Base-by-base conservation (phyloP, 1,140 invertebrate species). In the Hermetia illucens region DNA sequence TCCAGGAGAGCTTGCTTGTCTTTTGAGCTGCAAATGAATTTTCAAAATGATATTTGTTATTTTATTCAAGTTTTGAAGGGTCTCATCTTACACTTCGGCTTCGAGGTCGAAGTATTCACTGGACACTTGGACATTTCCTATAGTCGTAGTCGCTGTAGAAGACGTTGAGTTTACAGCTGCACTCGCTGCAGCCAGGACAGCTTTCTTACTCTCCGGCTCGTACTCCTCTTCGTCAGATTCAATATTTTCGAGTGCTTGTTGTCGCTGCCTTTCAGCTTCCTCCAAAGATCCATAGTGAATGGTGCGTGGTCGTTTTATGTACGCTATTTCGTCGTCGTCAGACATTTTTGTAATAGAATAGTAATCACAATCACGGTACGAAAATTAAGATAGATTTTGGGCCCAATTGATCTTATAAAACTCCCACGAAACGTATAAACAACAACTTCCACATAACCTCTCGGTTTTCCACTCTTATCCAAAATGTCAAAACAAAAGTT, bases 71-170 rank as follows among this genome's bases (percentile, higher is more conserved):
- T 13, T 32, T 32, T 25, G n/a, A 25, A 8, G n/a, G n/a, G n/a
- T 8, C 6, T 5, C 19, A 19, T 36, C 24, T 15, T 36, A 81
- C 66, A 84, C 79, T 51, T 84, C 80, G 50, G 87, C 81, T 56
- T 93, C 90, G 21, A 94, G 59, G 44, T 93, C 88, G 75, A 92
- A 88, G 48, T 91, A 92, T 58, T 91, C 85, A 61, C 76, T 83
- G 3, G 77, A 79, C 20, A 78, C 74, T 46, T 82, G 75, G 27
- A 86, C 73, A 44, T 77, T 73, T 19, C 74, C 74, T 40, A 61
- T 32, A 32, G 30, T 32, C 61, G 69, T 51, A 63, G 66, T 44
- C 52, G 62, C 39, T 47, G 36, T 47, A 34, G 25, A 44, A 32
- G 56, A 55, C 20, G 27, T 29, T 29, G 27, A 3, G 27, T 12